Evolutionary conservation across 2,797 vertebrate species (phyloP), one percentile per base, ranked within the genome.

Genomic region (Schizothorax lantsangensis): DNA sequence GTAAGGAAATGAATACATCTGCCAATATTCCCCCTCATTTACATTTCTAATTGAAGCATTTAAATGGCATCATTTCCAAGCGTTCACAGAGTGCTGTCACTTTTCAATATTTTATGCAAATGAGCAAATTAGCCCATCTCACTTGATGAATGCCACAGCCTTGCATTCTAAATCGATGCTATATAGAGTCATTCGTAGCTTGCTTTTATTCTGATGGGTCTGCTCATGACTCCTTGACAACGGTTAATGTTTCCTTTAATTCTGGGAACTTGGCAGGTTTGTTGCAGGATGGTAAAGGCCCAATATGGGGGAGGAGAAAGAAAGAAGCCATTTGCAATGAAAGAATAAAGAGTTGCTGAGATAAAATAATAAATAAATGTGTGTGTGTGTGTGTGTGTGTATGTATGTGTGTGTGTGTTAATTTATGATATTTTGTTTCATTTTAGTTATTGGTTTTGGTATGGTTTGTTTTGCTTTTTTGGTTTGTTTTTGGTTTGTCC

Each of bases 41-140:
- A 86, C 80, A 83, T 91, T 88, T 86, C 84, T 87, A 88, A 88
- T 79, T 84, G 77, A 91, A 81, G 64, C 54, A 62, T 90, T 90
- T 88, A 82, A 88, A 84, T 74, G 6, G 72, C 57, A 38, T 86
- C 2, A 84, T 92, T 93, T 90, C 36, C 71, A 26, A 78, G 81
- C 26, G 86, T 83, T 88, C 74, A 64, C 33, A 8, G 49, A 86
- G 83, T 81, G 64, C 30, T 57, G 45, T 85, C 83, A 80, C 72
- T 86, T 89, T 88, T 88, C 85, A 88, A 89, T 89, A 90, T 90
- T 90, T 91, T 88, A 91, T 90, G 91, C 91, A 91, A 90, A 92
- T 85, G 26, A 92, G 62, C 80, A 83, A 88, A 91, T 91, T 91
- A 89, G 86, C 47, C 77, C 38, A 45, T 87, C n/a, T 57, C 79